Base-by-base conservation (phyloP, 2,888 invertebrate genomes). In the Eupithecia inturbata region DNA sequence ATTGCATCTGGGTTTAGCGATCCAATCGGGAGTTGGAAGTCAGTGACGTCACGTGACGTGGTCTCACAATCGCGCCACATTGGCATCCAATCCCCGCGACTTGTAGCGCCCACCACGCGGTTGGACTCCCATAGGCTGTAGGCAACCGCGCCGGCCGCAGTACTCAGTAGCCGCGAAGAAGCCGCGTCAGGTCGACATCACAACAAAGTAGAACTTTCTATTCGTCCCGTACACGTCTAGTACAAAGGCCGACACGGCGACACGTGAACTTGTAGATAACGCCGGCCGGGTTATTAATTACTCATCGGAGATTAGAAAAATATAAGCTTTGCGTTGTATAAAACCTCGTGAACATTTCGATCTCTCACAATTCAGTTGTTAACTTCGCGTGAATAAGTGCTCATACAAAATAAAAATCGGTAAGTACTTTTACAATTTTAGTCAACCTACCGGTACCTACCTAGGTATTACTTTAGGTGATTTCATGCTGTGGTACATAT, bases 51-150 rank as follows among this genome's bases (percentile, higher is more conserved):
- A 83, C 79, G 86, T 92, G 91, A 91, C 92, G 92, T 92, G 91
- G 89, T 89, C 85, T 83, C 82, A 85, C 82, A 80, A 91, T 93
- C 93, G 92, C 93, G 93, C 93, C 92, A 93, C 89, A 83, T 77
- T 77, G 83, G 77, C 84, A 82, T 87, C 93, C 93, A 93, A 93
- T 93, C 91, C 87, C 81, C 82, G 88, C 78, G 81, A 9, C 39
- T 66, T 39, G 39, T 36, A 28, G 33, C 36, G 33, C 28, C 62
- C 36, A 36, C 63, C 63, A 64, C 31, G 63, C 63, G 36, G 31
- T n/a, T 31, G 1, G 16, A 26, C 22, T 64, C 63, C 63, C 63
- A 33, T 62, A 57, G 26, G 12, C 63, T 36, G n/a, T 62, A 57
- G 26, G 12, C 12, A 66, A 76, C 33, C 63, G 22, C 69, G 66